phyloP scores from a whole-genome alignment of 2,797 vertebrate species.

The Enteromius thamalakanensis region DNA sequence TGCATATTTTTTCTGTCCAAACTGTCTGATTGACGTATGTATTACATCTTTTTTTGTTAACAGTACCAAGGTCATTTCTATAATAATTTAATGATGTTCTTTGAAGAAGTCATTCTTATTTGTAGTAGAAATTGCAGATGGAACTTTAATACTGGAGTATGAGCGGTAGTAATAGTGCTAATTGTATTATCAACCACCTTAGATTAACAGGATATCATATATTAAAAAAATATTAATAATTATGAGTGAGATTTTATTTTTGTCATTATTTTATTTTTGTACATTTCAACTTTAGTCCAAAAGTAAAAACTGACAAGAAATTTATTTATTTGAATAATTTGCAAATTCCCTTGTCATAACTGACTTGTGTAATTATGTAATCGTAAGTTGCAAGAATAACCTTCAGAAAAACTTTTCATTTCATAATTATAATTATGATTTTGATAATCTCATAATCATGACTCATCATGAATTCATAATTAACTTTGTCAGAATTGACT shows the following conservation, averaged over 20 bases:
- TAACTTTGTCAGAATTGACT: not conserved
- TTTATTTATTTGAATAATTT: not conserved
- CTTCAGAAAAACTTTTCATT: not conserved
- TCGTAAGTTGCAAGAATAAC: not conserved
- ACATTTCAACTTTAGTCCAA: not conserved
- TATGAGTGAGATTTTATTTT: not conserved
- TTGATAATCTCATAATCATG: not conserved
- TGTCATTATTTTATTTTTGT: not conserved
- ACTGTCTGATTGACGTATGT: not conserved
- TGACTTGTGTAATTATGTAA: constrained; percentile 1
- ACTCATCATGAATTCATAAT: not conserved
- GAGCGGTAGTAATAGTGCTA: not conserved
- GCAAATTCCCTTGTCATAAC: not conserved
- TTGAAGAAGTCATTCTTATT: not conserved
- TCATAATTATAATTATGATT: not conserved
- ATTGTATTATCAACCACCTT: not conserved
- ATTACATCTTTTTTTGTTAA: not conserved
- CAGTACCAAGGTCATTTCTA: not conserved
- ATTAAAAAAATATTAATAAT: no score
- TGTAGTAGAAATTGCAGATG: not conserved
- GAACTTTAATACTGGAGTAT: not conserved
- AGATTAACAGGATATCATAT: not conserved
- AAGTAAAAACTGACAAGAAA: no score
- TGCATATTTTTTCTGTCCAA: not conserved
- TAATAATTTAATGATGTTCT: not conserved